Percentiles rank a stretch among this genome's conserved stretches.
These are phyloP conservation scores for Psammodynastes pulverulentus DNA, from an alignment of 2,113 vertebrate species.

Conservation along the genomic window DNA sequence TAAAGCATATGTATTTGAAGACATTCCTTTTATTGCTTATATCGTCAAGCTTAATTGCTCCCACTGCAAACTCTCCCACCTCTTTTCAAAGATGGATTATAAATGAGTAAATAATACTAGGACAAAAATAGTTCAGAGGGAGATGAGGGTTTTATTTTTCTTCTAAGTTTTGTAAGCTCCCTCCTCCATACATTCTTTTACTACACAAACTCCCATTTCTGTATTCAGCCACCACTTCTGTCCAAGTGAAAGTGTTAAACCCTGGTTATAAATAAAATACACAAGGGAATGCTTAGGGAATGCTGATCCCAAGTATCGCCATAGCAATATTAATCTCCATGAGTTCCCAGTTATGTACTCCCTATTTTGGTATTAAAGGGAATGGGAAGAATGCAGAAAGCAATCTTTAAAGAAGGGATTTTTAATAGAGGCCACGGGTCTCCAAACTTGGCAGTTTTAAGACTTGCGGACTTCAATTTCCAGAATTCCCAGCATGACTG, in stretches of 20 bases:
- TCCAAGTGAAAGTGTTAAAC: not conserved
- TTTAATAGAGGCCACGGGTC: not conserved
- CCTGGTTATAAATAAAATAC: not conserved
- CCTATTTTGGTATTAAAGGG: not conserved
- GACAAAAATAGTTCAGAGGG: not conserved
- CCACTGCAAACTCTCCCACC: not conserved
- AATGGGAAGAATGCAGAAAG: not conserved
- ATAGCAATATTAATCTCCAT: not conserved
- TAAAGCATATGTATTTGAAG: not conserved
- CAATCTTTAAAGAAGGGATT: not conserved
- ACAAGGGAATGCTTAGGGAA: not conserved
- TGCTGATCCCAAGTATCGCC: not conserved
- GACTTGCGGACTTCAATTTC: not conserved
- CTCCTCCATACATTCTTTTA: not conserved
- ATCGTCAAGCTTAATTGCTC: not conserved
- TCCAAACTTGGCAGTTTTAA: not conserved
- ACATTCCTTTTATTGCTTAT: not conserved
- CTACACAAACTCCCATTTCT: not conserved
- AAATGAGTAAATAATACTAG: not conserved
- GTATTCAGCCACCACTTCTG: not conserved
- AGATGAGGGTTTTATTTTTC: not conserved
- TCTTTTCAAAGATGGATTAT: not conserved
- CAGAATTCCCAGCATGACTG: not conserved
- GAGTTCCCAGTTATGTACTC: not conserved
- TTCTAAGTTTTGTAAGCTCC: not conserved